Evolutionary conservation across 2,888 invertebrate species (phyloP).

Genomic region (Sicus ferrugineus): DNA sequence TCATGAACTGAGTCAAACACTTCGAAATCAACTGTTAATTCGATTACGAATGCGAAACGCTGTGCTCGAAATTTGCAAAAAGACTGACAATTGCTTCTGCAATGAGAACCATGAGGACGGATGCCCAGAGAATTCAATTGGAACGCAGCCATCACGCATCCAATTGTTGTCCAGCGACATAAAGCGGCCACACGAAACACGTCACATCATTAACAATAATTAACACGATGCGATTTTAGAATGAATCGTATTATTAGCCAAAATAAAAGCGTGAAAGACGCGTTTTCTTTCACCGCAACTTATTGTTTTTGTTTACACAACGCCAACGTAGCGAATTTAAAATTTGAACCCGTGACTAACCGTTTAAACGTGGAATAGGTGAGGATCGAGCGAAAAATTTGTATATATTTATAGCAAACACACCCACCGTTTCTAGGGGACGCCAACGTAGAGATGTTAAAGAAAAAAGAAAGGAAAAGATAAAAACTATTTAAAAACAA

Average conservation of each 20-base stretch:
- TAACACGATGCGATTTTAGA: background rate
- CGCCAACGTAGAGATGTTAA: background rate
- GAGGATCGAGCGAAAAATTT: slow-evolving; percentile 2
- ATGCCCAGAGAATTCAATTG: background rate
- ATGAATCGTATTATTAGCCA: background rate
- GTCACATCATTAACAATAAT: background rate
- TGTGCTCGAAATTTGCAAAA: slow-evolving; percentile 21
- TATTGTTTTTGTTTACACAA: background rate
- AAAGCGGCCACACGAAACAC: background rate
- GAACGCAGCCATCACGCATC: background rate
- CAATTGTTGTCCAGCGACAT: slow-evolving; percentile 16
- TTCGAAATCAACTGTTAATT: background rate
- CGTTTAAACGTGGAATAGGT: slow-evolving; percentile 1
- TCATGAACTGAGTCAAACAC: background rate
- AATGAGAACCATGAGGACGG: background rate
- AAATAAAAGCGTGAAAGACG: background rate
- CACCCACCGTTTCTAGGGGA: slow-evolving; percentile 11
- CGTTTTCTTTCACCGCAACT: background rate
- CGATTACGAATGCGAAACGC: slow-evolving; percentile 6
- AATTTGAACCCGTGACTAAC: slow-evolving; percentile 17
- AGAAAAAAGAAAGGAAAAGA: background rate
- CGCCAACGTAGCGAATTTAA: background rate
- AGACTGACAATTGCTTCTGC: slow-evolving; percentile 27
- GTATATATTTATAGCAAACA: slow-evolving; percentile 16
- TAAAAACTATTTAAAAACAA: background rate